These are phyloP conservation scores for Andrena praecox DNA, from an alignment of 2,888 invertebrate species.

Conservation along the genomic window DNA sequence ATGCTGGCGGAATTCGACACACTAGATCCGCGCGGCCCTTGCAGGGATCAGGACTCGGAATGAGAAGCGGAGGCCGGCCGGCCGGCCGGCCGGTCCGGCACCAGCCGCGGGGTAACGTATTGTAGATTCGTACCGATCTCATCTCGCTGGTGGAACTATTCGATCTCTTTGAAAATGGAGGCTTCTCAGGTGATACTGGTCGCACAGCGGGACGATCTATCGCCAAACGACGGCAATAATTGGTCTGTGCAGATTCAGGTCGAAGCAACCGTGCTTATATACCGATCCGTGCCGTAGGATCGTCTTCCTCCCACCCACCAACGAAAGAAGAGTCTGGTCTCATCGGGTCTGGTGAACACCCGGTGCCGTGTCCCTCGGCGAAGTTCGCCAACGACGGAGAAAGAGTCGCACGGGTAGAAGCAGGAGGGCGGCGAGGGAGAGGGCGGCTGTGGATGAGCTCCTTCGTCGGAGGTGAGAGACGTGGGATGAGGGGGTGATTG, in stretches of 20 bases:
- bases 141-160: constrained; percentile 60
- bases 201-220: constrained; percentile 54
- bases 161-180: constrained; percentile 26
- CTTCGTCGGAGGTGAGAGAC: constrained; percentile 35
- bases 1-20: neutral
- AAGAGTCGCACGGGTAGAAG: constrained; percentile 9
- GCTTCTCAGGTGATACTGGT: constrained; percentile 44
- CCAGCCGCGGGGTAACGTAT: neutral
- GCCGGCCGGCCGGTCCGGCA: no score
- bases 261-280: constrained; percentile 68
- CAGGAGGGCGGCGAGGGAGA: constrained; percentile 22
- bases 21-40: neutral
- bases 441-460: constrained; percentile 53
- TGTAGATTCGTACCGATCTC: constrained; percentile 70
- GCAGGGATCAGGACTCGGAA: neutral
- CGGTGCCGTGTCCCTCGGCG: constrained; percentile 62
- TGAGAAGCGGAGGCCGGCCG: neutral
- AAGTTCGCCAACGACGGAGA: constrained; percentile 62
- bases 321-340: constrained; percentile 47
- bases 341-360: constrained; percentile 63
- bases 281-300: constrained; percentile 69
- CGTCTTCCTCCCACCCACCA: constrained; percentile 79
- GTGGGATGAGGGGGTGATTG: constrained; percentile 57
- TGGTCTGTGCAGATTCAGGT: constrained; percentile 72
- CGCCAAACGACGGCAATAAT: constrained; percentile 71